phyloP scores from a whole-genome alignment of 2,888 invertebrate species.

The Plebejus melissa region DNA sequence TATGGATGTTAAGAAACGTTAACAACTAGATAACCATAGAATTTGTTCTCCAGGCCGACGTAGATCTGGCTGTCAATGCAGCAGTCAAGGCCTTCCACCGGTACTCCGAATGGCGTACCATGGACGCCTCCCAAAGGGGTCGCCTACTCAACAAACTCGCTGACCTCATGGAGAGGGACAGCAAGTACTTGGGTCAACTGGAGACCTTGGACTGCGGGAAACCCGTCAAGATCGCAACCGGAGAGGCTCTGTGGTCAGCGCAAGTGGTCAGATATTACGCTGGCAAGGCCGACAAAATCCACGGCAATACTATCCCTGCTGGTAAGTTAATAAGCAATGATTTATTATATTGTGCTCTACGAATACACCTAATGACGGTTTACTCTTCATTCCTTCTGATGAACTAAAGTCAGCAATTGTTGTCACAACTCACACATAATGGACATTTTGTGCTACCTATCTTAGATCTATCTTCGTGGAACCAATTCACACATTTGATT shows the following conservation, averaged over 20 bases:
- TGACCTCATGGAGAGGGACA: constrained; percentile 87
- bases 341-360: background rate
- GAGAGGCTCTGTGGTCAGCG: constrained; percentile 82
- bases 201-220: constrained; percentile 98
- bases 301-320: constrained; percentile 87
- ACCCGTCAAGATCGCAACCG: constrained; percentile 85
- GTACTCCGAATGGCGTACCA: constrained; percentile 86
- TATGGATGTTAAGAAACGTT: background rate
- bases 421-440: too few relatives aligned
- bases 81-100: constrained; percentile 88
- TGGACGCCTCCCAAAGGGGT: constrained; percentile 90
- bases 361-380: too few relatives aligned
- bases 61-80: constrained; percentile 88
- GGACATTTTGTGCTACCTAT: too few relatives aligned
- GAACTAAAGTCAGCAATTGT: too few relatives aligned
- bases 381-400: too few relatives aligned
- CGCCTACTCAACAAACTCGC: constrained; percentile 85
- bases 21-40: background rate
- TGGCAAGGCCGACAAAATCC: constrained; percentile 94
- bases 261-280: constrained; percentile 90
- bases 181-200: constrained; percentile 87
- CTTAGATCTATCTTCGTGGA: too few relatives aligned
- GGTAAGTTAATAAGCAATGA: constrained; percentile 43
- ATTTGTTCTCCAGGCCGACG: constrained; percentile 81
- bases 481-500: too few relatives aligned